Conservation (phyloP, 1,140 invertebrate species). For the Trialeurodes vaporariorum region DNA sequence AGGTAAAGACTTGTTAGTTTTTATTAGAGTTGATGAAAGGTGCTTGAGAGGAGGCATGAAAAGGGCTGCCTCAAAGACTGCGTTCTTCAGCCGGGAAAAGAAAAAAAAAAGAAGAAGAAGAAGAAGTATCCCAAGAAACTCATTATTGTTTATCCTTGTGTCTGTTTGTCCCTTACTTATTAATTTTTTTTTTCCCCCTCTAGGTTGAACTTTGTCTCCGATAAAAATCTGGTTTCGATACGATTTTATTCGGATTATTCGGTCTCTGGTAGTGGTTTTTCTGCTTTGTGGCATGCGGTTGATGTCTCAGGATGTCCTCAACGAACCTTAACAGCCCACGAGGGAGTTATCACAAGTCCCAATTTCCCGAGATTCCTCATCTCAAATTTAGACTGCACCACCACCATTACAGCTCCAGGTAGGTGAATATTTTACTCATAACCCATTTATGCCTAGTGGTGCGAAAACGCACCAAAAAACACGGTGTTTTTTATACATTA, state of each 20-base stretch:
- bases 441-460: no score
- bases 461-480: no score
- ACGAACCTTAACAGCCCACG: constrained; percentile 46
- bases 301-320: constrained; percentile 51
- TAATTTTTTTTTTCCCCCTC: no score
- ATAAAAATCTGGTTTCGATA: constrained; percentile 43
- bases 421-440: constrained; percentile 13
- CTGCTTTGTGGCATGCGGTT: constrained; percentile 49
- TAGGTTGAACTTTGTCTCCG: constrained; percentile 47
- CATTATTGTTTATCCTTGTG: no score
- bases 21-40: no score
- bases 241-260: constrained; percentile 60
- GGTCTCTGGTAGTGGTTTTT: constrained; percentile 48
- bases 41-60: no score
- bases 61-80: no score
- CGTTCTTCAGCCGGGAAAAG: no score
- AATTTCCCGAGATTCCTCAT: constrained; percentile 56
- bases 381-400: constrained; percentile 50
- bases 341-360: constrained; percentile 44
- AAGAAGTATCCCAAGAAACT: no score
- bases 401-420: constrained; percentile 48
- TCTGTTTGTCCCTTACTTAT: no score
- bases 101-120: no score
- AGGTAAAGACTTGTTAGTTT: constrained; percentile 22
- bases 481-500: no score